A percentile compares a stretch with the other conserved stretches of the same genome.
Evolutionary conservation across 1,140 invertebrate species (phyloP).

Genomic region (Adoxophyes honmai): DNA sequence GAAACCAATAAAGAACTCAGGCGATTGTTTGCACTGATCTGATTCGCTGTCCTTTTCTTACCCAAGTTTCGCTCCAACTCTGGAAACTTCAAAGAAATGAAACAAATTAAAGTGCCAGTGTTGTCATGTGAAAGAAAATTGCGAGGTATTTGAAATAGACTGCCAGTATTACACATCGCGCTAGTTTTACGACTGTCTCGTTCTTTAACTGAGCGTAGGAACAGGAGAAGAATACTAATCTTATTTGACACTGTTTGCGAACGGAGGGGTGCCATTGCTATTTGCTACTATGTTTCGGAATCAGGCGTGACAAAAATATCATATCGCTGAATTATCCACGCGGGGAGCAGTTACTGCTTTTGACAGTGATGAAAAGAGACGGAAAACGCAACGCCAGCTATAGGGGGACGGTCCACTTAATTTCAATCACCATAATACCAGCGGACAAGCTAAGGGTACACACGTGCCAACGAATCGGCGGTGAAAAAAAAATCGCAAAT

Average conservation of each 20-base stretch:
- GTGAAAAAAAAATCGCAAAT: conserved; percentile 25
- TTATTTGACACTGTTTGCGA: too few species aligned
- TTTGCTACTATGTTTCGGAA: too few species aligned
- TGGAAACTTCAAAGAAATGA: conserved; percentile 6
- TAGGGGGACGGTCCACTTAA: conserved; percentile 1
- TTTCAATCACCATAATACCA: not conserved
- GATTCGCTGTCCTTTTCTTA: not conserved
- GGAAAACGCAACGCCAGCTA: not conserved
- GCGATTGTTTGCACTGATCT: conserved; percentile 1
- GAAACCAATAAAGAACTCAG: conserved; percentile 11
- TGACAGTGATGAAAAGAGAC: conserved; percentile 6
- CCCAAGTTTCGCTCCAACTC: not conserved
- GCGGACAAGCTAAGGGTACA: not conserved
- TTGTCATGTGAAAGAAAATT: not conserved
- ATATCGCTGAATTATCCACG: not conserved
- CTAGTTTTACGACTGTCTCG: too few species aligned
- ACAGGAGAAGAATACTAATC: too few species aligned
- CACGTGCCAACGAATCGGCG: too few species aligned
- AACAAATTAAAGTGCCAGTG: conserved; percentile 11
- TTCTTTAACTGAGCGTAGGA: too few species aligned
- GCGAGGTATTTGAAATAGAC: too few species aligned
- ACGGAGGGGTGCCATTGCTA: too few species aligned
- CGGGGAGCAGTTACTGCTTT: not conserved
- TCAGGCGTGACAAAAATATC: too few species aligned
- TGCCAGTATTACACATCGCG: too few species aligned